phyloP scores from a whole-genome alignment of 2,113 vertebrate genomes.

The Rousettus leschenaultii region DNA sequence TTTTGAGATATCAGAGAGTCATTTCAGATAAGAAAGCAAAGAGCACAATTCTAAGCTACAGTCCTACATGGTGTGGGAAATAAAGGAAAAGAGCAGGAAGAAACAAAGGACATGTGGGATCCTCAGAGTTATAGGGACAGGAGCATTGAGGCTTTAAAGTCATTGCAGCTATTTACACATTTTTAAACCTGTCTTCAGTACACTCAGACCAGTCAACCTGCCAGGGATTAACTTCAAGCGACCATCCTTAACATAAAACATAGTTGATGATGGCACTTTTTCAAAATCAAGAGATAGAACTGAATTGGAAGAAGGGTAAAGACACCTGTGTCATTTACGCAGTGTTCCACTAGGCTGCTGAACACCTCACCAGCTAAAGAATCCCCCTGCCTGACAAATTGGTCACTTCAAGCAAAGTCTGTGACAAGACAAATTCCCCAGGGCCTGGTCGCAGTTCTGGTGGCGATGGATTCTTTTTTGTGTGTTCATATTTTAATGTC shows the following conservation, averaged over 20 bases:
- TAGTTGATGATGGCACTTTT: not conserved
- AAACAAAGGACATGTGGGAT: not conserved
- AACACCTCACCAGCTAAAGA: not conserved
- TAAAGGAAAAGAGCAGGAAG: not conserved
- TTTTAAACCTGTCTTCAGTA: not conserved
- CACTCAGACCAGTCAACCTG: not conserved
- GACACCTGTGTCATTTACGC: not conserved
- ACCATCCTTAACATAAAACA: not conserved
- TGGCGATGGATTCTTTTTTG: too few relatives aligned
- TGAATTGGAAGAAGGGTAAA: not conserved
- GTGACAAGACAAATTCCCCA: not conserved
- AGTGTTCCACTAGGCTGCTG: not conserved
- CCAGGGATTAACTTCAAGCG: not conserved
- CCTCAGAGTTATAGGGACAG: not conserved
- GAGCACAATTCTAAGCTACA: accelerated
- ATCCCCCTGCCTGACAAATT: not conserved
- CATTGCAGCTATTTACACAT: not conserved
- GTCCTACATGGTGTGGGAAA: not conserved
- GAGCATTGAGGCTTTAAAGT: not conserved
- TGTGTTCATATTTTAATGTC: not conserved
- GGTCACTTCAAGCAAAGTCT: not conserved
- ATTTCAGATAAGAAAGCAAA: not conserved
- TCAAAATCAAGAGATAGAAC: not conserved
- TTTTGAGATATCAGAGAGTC: not conserved
- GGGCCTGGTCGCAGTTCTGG: not conserved